Percentiles rank a stretch among this genome's conserved stretches.
phyloP scores from a whole-genome alignment of 2,797 vertebrate genomes.

The Psittacula echo region DNA sequence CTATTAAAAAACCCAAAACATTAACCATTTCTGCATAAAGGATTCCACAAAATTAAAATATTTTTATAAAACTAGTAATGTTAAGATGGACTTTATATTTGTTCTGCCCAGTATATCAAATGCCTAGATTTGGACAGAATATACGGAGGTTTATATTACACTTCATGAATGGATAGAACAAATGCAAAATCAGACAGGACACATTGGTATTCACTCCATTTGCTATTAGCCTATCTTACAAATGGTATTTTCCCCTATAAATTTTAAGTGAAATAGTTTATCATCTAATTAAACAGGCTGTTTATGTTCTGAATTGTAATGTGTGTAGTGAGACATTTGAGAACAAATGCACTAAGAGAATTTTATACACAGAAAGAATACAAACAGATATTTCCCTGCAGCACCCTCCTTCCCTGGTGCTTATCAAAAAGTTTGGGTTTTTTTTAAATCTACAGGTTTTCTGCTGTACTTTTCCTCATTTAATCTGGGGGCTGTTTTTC shows the following conservation, averaged over 20 bases:
- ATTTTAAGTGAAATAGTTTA: not conserved
- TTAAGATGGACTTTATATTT: not conserved
- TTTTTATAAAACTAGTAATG: not conserved
- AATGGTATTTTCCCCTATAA: not conserved
- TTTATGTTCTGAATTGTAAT: not conserved
- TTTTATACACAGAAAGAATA: not conserved
- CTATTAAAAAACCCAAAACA: fast-evolving
- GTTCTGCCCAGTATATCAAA: not conserved
- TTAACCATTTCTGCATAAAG: not conserved
- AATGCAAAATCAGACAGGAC: not conserved
- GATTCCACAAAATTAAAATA: not conserved
- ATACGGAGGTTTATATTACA: not conserved
- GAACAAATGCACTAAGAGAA: not conserved
- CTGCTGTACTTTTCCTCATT: not conserved
- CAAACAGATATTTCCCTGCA: not conserved
- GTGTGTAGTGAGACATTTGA: not conserved
- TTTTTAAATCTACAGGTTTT: not conserved
- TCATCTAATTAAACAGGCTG: not conserved
- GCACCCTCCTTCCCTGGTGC: not conserved
- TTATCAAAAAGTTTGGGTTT: not conserved
- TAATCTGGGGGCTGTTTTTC: not conserved
- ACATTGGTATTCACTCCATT: not conserved
- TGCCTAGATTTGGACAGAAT: not conserved
- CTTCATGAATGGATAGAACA: not conserved
- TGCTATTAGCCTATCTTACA: not conserved